A percentile compares a stretch with the other conserved stretches of the same genome.
Conservation (phyloP, 2,113 vertebrate species). For the Embiotoca jacksoni region DNA sequence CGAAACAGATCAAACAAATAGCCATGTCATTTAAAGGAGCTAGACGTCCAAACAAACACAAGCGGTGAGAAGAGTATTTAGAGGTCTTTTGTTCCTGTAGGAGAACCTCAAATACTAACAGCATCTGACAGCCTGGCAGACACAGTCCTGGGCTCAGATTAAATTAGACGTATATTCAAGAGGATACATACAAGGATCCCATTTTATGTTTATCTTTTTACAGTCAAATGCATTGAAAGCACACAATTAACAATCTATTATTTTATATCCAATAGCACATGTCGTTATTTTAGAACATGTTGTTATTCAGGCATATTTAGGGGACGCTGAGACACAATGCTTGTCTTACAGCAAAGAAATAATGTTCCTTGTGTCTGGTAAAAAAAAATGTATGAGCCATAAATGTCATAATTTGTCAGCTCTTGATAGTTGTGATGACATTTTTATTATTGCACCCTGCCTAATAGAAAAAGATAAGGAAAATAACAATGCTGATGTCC, state of each 20-base stretch:
- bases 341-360: conserved; percentile 40
- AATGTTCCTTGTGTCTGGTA: conserved; percentile 59
- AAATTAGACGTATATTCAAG: conserved; percentile 13
- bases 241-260: background rate
- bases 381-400: conserved; percentile 63
- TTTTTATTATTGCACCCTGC: conserved; percentile 76
- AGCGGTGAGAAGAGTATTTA: conserved; percentile 27
- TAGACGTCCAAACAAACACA: conserved; percentile 17
- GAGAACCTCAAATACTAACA: conserved; percentile 42
- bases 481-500: conserved; percentile 65
- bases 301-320: conserved; percentile 16
- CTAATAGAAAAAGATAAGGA: conserved; percentile 75
- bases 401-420: conserved; percentile 75
- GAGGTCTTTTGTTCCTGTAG: conserved; percentile 48
- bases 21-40: conserved; percentile 26
- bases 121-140: conserved; percentile 55
- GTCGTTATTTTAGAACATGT: background rate
- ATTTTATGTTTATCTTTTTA: background rate
- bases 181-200: background rate
- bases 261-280: background rate
- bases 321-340: background rate
- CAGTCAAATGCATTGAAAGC: background rate
- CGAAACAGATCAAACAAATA: conserved; percentile 26
- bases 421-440: conserved; percentile 68
- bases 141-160: conserved; percentile 27